Conservation (phyloP, 2,888 invertebrate species). For the Oasisia sp. region DNA sequence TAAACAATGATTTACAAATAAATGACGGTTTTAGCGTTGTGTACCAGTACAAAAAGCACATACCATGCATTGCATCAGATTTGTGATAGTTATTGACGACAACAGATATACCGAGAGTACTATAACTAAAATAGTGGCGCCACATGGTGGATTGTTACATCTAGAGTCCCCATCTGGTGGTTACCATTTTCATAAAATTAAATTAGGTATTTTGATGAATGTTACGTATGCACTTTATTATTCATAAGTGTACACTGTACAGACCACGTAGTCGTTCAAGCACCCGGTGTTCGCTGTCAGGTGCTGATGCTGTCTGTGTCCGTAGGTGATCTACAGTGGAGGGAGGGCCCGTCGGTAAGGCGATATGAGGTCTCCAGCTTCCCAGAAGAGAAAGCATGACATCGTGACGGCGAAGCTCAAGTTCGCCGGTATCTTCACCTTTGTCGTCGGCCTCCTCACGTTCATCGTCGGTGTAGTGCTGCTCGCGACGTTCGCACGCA, state of each 20-base stretch:
- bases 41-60: neutral
- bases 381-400: neutral
- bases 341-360: neutral
- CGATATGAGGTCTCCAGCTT: neutral
- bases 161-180: neutral
- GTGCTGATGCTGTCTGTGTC: neutral
- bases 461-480: neutral
- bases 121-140: neutral
- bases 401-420: neutral
- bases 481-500: neutral
- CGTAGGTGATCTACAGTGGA: neutral
- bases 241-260: no score
- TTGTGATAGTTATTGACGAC: neutral
- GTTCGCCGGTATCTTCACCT: neutral
- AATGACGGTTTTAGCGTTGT: neutral
- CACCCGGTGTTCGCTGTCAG: no score
- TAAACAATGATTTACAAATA: no score
- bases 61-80: neutral
- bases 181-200: neutral
- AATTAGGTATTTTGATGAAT: neutral
- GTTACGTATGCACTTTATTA: no score
- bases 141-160: neutral
- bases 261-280: no score
- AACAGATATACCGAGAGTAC: neutral
- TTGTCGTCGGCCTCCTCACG: neutral